Evolutionary conservation across 2,113 vertebrate species (phyloP), one percentile per base, ranked within the genome.

Genomic region (Cyprinodon tularosa): DNA sequence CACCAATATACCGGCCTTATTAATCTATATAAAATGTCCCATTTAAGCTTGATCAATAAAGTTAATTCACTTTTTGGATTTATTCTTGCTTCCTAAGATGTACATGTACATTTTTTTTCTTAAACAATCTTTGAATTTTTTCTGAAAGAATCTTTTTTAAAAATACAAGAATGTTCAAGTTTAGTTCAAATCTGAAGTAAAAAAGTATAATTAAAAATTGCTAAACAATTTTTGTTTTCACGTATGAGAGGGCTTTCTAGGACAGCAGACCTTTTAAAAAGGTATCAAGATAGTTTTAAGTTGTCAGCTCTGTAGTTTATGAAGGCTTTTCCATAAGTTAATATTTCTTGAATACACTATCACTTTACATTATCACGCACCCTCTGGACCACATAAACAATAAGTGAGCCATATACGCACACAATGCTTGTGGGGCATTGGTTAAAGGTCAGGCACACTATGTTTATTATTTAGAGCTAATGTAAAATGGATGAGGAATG

Each of bases 391-490:
- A 83, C 61, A 63, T 38, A 83, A 72, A 73, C 57, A 81, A 44
- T 78, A 57, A 82, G 40, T 57, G 5, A 57, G 17, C 50, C 20
- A 57, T 20, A 57, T n/a, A n/a, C 10, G 2, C 17, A n/a, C 50
- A n/a, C 50, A n/a, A 10, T n/a, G 50, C 50, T 57, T 57, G 50
- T 10, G 20, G 50, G 17, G 17, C 50, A 57, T 77, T 22, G 40
- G 72, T 15, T 80, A 76, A 83, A 83, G 77, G 77, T 81, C 75
- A 75, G 40, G 77, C 63, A 61, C 20, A 71, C 62, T 57, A 53
- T 53, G 50, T 57, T 57, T 57, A 57, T 57, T 57, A 9, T 57
- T n/a, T n/a, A 57, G 50, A n/a, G 50, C 6, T 14, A 2, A 57
- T 57, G n/a, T 57, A 57, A 57, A 9, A 57, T 57, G 17, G 6